Base-by-base conservation (phyloP, 2,113 vertebrate genomes). In the Erinaceus europaeus region DNA sequence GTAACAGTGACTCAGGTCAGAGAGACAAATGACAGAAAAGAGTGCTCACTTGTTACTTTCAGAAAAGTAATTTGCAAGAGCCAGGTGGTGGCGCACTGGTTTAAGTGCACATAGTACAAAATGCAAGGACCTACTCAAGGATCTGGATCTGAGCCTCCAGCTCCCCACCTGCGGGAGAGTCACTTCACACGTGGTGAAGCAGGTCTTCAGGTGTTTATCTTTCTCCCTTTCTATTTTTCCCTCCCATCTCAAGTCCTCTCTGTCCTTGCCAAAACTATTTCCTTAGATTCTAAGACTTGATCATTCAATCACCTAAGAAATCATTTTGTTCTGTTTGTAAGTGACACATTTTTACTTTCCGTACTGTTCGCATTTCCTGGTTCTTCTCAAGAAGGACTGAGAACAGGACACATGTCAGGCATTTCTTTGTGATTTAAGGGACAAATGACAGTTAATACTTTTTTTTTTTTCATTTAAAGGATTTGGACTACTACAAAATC, bases 11-110 rank as follows among this genome's bases (percentile, higher is more conserved):
- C 61, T 83, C 21, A 64, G 42, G 14, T 5, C 21, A 15, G 72
- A 85, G 69, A 90, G 52, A 82, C 10, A 91, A 84, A 57, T 61
- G 46, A 1, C 48, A 84, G 17, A 17, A 61, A 81, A 86, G 71
- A 6, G 1, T 53, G 21, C 11, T 92, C 29, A 40, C 20, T 59
- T 91, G 17, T 55, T 72, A 73, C 69, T 85, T 88, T 86, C 62
- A 36, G 53, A 50, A 86, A 20, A 3, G 50, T 9, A 64, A 73
- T 50, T n/a, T n/a, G n/a, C n/a, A n/a, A n/a, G n/a, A n/a, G n/a
- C n/a, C n/a, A n/a, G n/a, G n/a, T n/a, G n/a, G n/a, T n/a, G n/a
- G n/a, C n/a, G n/a, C n/a, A n/a, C n/a, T n/a, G n/a, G n/a, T n/a
- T n/a, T n/a, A n/a, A n/a, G n/a, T n/a, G n/a, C n/a, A n/a, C n/a